A percentile compares a stretch with the other conserved stretches of the same genome.
Conservation (phyloP, 2,113 vertebrate genomes). For the Myodes glareolus region DNA sequence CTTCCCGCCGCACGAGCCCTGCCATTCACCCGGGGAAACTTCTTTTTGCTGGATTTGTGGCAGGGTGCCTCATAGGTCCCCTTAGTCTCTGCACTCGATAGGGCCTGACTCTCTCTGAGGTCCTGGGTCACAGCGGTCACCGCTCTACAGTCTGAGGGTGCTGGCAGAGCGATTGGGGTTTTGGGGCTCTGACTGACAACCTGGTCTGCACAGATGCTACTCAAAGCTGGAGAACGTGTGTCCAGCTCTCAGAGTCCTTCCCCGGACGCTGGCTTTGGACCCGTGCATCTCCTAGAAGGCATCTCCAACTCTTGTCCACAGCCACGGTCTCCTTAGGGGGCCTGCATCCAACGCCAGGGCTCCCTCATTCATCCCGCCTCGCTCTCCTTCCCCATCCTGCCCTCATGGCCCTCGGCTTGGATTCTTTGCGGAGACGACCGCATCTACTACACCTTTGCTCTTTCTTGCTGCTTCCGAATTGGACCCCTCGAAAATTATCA, state of each 20-base stretch:
- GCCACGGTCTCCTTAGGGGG: not conserved
- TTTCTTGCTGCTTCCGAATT: slow-evolving; percentile 22
- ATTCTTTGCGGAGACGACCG: not conserved
- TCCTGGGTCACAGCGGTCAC: not conserved
- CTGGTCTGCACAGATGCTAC: not conserved
- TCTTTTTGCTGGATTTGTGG: not conserved
- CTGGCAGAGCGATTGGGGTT: not conserved
- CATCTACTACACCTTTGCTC: not conserved
- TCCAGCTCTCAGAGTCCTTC: not conserved
- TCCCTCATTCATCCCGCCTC: not conserved
- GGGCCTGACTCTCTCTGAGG: not conserved
- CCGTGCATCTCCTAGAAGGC: not conserved
- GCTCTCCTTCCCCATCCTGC: not conserved
- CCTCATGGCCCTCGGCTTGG: not conserved
- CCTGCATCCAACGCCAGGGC: not conserved
- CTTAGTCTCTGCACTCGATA: not conserved
- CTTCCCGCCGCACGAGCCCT: no score
- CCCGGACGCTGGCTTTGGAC: not conserved
- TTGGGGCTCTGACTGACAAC: not conserved
- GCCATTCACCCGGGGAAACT: not conserved
- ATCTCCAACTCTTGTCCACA: not conserved
- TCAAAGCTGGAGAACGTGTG: not conserved
- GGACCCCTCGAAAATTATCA: not conserved
- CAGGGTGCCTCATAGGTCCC: not conserved
- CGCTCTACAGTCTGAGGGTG: not conserved